Percentiles rank a stretch among this genome's conserved stretches.
Conservation (phyloP, 1,140 invertebrate genomes). For the Melipona quadrifasciata region DNA sequence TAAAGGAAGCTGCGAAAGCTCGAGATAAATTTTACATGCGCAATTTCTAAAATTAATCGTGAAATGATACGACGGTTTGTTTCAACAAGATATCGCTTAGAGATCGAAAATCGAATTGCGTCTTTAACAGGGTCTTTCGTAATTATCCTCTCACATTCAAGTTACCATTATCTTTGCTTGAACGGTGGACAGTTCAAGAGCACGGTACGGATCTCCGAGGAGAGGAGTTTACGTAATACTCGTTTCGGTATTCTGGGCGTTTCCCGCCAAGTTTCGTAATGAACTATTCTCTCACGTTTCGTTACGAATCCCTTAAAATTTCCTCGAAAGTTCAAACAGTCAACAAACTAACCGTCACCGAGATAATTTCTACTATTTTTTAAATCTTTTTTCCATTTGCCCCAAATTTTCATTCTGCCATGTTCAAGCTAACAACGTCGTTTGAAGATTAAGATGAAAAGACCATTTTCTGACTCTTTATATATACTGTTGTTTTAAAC, state of each 20-base stretch:
- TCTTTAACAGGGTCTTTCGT: neutral
- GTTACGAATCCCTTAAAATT: neutral
- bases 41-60: neutral
- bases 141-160: neutral
- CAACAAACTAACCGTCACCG: neutral
- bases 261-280: conserved; percentile 47
- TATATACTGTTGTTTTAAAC: too few species aligned
- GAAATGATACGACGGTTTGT: neutral
- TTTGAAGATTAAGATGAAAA: neutral
- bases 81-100: neutral
- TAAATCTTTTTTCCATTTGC: neutral
- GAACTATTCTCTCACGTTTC: neutral
- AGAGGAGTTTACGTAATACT: conserved; percentile 21
- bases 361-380: neutral
- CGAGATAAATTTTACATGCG: neutral
- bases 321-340: neutral
- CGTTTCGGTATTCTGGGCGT: conserved; percentile 22
- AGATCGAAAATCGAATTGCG: neutral
- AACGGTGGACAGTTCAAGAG: neutral
- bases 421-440: neutral
- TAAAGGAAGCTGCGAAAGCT: neutral
- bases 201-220: neutral
- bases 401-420: neutral
- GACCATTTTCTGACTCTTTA: too few species aligned
- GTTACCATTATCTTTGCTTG: neutral